Percentiles rank a stretch among this genome's conserved stretches.
Conservation (phyloP, 2,888 invertebrate species). For the Polia nebulosa region DNA sequence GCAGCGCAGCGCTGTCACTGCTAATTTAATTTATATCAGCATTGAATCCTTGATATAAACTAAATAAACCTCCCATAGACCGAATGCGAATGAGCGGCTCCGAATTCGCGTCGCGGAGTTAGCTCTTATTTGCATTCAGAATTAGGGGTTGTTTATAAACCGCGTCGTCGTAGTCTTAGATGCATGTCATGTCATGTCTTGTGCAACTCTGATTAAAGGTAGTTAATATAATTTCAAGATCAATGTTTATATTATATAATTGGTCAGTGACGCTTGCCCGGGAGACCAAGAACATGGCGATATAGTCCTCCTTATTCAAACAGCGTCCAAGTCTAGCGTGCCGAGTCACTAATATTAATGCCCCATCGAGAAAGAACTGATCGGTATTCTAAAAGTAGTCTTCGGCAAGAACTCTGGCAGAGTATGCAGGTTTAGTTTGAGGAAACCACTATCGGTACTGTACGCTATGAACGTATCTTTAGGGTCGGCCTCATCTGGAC, state of each 20-base stretch:
- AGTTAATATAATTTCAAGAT: too few relatives aligned
- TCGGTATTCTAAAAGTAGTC: slow-evolving; percentile 16
- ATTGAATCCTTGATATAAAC: background rate
- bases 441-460: background rate
- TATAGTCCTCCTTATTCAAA: slow-evolving; percentile 14
- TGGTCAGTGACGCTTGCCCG: background rate
- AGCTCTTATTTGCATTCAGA: background rate
- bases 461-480: slow-evolving; percentile 14
- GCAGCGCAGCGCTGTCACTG: background rate
- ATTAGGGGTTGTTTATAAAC: background rate
- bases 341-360: slow-evolving; percentile 11
- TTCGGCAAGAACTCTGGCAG: background rate
- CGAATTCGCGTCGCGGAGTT: too few relatives aligned
- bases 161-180: too few relatives aligned
- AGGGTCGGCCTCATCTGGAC: slow-evolving; percentile 1
- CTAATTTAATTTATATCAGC: background rate
- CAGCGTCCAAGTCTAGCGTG: background rate
- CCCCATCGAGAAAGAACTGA: slow-evolving; percentile 1
- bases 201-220: too few relatives aligned
- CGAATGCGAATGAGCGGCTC: background rate
- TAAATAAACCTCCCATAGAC: background rate
- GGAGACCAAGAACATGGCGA: background rate
- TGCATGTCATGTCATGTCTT: too few relatives aligned
- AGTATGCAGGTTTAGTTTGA: slow-evolving; percentile 9
- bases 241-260: too few relatives aligned